Base-by-base conservation (phyloP, 1,140 invertebrate species). In the Papilio dardanus region DNA sequence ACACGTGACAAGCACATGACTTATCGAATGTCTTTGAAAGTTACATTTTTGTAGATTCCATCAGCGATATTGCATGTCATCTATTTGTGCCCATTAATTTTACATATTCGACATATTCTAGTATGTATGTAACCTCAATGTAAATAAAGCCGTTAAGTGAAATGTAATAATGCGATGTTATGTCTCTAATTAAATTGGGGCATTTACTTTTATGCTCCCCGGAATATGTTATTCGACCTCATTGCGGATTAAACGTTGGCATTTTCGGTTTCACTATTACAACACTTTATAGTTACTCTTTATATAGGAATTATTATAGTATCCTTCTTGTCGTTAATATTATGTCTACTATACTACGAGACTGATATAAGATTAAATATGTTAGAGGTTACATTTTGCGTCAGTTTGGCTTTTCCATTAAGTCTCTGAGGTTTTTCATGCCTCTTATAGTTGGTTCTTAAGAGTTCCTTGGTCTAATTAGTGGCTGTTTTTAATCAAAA, bases 101-200 rank as follows among this genome's bases (percentile, higher is more conserved):
- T 54, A 21, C 3, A 5, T 54, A 2, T 5, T n/a, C 46, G 46
- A 54, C 19, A 58, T 14, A 10, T 58, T 2, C 8, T 58, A 54
- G 19, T 58, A 30, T 19, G 16, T 58, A 28, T 0, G 2, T 58
- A 58, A 58, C 10, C 10, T 14, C 24, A 24, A 58, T 58, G 8
- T 28, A 3, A 24, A 58, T 16, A 28, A 28, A 58, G 24, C 28
- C 24, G 24, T 58, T 28, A 58, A 30, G 10, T 58, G 24, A 30
- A 62, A 62, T 62, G 24, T 62, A 62, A 58, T 58, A 28, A 62
- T 62, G 8, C 54, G 54, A 62, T 62, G 24, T 28, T 62, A 28
- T 28, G 54, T 30, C 54, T 58, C 8, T 62, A 62, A 62, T 62
- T 62, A 62, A 62, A 62, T 30, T 62, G 12, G 12, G 12, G 12